Evolutionary conservation across 2,797 vertebrate genomes (phyloP).

Genomic region (Melanotaenia nigrans): DNA sequence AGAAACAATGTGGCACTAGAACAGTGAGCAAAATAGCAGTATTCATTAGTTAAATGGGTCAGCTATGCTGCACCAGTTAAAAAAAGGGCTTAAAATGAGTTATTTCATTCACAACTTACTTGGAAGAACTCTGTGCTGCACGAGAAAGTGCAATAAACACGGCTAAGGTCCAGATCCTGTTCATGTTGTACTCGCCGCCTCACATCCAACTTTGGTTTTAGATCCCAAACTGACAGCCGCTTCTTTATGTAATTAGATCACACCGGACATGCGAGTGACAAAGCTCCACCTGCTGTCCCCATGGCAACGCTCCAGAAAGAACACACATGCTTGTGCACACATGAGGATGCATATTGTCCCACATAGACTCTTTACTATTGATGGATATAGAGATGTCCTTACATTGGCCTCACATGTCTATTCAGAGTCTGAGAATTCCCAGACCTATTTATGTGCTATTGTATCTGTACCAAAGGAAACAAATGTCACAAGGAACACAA

Average conservation of each 20-base stretch:
- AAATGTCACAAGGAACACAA: slow-evolving; percentile 28
- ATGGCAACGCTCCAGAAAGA: background rate
- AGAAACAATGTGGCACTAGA: slow-evolving; percentile 49
- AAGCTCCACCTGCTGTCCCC: slow-evolving; percentile 52
- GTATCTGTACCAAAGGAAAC: slow-evolving; percentile 14
- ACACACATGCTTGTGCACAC: background rate
- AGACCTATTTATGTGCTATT: slow-evolving; percentile 22
- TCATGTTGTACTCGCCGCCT: slow-evolving; percentile 47
- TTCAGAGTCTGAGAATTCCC: slow-evolving; percentile 49
- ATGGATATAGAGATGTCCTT: slow-evolving; percentile 12
- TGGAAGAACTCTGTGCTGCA: slow-evolving; percentile 36
- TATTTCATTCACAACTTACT: slow-evolving; percentile 42
- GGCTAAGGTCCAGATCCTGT: slow-evolving; percentile 40
- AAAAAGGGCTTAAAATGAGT: background rate
- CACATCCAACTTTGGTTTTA: background rate
- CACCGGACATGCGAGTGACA: slow-evolving; percentile 8
- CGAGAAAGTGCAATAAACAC: slow-evolving; percentile 33
- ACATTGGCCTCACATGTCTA: slow-evolving; percentile 41
- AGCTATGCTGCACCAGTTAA: background rate
- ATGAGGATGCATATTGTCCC: slow-evolving; percentile 12
- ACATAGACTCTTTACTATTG: slow-evolving; percentile 33
- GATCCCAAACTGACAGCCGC: slow-evolving; percentile 6
- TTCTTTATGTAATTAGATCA: background rate
- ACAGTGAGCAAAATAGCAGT: background rate
- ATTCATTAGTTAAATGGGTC: background rate